Percentiles rank a stretch among this genome's conserved stretches.
These are phyloP conservation scores for Augochlora pura DNA, from an alignment of 1,140 invertebrate genomes.

Conservation along the genomic window DNA sequence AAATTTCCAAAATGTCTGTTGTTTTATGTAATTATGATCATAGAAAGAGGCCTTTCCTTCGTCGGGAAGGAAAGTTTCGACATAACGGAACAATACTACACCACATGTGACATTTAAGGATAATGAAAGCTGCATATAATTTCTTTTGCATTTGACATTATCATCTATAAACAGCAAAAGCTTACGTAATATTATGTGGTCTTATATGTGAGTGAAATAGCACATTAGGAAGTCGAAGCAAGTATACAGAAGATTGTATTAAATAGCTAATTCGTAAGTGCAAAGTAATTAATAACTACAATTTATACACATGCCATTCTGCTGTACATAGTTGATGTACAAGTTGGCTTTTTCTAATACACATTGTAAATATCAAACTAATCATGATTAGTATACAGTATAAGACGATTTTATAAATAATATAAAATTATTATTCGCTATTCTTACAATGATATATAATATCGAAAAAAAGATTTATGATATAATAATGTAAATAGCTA, in stretches of 20 bases:
- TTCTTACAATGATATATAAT: slow-evolving; percentile 54
- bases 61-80: background rate
- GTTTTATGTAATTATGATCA: background rate
- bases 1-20: slow-evolving; percentile 1
- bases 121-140: slow-evolving; percentile 5
- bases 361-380: slow-evolving; percentile 59
- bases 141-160: slow-evolving; percentile 18
- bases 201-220: slow-evolving; percentile 37
- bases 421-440: slow-evolving; percentile 54
- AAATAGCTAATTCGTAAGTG: slow-evolving; percentile 42
- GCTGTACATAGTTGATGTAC: slow-evolving; percentile 58
- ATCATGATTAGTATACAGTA: slow-evolving; percentile 33
- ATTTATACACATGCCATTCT: slow-evolving; percentile 33
- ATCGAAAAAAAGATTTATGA: slow-evolving; percentile 44
- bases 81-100: slow-evolving; percentile 3
- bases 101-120: slow-evolving; percentile 16
- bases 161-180: slow-evolving; percentile 5
- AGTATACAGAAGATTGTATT: slow-evolving; percentile 34
- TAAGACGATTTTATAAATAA: slow-evolving; percentile 60
- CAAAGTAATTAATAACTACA: slow-evolving; percentile 20
- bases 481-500: slow-evolving; percentile 60
- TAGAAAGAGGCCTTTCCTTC: background rate
- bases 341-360: slow-evolving; percentile 57
- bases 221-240: slow-evolving; percentile 26
- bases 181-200: slow-evolving; percentile 19